These are phyloP conservation scores for Ceramica pisi DNA, from an alignment of 2,888 invertebrate species.

Conservation along the genomic window DNA sequence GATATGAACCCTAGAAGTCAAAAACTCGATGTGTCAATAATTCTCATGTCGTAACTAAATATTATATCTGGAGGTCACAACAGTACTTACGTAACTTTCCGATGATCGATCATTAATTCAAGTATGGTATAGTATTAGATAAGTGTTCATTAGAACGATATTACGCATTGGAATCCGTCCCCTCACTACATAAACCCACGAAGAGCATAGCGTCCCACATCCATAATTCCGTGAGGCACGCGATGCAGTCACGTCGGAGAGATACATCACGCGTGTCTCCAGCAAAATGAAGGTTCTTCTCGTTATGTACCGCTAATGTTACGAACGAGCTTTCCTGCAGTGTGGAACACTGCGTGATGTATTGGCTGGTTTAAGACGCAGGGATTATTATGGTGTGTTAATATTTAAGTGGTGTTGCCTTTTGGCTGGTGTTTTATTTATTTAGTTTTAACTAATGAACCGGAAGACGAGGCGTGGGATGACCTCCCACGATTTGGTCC, in stretches of 20 bases:
- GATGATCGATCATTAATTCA: too few species aligned
- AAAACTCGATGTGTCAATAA: too few species aligned
- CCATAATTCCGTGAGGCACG: neutral
- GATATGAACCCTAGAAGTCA: too few species aligned
- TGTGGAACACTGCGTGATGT: constrained; percentile 14
- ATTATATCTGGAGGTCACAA: too few species aligned
- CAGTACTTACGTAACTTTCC: too few species aligned
- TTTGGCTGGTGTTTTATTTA: too few species aligned
- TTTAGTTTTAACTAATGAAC: too few species aligned
- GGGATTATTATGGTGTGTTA: neutral
- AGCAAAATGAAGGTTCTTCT: constrained; percentile 19
- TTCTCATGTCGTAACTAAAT: too few species aligned
- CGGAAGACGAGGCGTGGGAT: too few species aligned
- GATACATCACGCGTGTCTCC: constrained; percentile 32
- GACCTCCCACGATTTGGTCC: too few species aligned
- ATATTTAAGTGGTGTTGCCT: neutral
- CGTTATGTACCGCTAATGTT: constrained; percentile 27
- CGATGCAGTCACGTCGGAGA: constrained; percentile 20
- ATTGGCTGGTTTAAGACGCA: neutral
- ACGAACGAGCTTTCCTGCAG: constrained; percentile 7
- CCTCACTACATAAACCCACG: neutral
- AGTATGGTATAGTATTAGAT: too few species aligned
- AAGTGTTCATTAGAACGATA: too few species aligned
- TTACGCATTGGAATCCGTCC: neutral
- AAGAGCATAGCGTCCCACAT: neutral